Evolutionary conservation across 1,140 invertebrate species (phyloP), one percentile per base, ranked within the genome.

Genomic region (Lasioglossum albipes): DNA sequence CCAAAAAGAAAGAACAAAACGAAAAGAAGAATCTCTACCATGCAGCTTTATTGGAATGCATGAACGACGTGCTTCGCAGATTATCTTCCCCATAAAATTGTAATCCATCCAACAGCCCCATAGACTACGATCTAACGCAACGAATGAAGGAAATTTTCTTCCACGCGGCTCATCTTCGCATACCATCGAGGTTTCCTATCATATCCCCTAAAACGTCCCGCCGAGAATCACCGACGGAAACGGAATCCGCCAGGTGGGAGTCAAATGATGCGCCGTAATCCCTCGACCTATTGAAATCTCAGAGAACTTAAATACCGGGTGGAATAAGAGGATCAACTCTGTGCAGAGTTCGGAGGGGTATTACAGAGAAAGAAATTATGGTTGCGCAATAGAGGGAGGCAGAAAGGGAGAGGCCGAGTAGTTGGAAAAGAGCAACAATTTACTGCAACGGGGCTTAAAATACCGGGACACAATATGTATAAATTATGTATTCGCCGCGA

Each of bases 401-500:
- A 68, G 68, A 9, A 16, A 41, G 0, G 41, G 20, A 10, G 31
- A 20, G 4, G 18, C 12, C 9, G 2, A 10, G 31, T 13, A 5
- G 62, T 31, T 20, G 65, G 20, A 52, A 22, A 27, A 64, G 59
- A 54, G 70, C 54, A 27, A 20, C 31, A 36, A 75, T 75, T 52
- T 41, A 36, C 22, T 31, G 52, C 54, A 42, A 68, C 66, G 66
- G n/a, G 66, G 66, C 66, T 49, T 27, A 45, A 49, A 49, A 49
- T 16, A 16, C 20, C 42, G 20, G 18, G 73, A 54, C 49, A 66
- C 61, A 66, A 66, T 52, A 27, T 36, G 41, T 36, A 22, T 54
- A 41, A 54, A 36, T 66, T 75, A 52, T 27, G 61, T 41, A 54
- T 75, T 52, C 31, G 62, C 57, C 13, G 41, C 16, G 71, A 45